A percentile compares a stretch with the other conserved stretches of the same genome.
phyloP scores from a whole-genome alignment of 2,797 vertebrate genomes.

The Falco peregrinus region DNA sequence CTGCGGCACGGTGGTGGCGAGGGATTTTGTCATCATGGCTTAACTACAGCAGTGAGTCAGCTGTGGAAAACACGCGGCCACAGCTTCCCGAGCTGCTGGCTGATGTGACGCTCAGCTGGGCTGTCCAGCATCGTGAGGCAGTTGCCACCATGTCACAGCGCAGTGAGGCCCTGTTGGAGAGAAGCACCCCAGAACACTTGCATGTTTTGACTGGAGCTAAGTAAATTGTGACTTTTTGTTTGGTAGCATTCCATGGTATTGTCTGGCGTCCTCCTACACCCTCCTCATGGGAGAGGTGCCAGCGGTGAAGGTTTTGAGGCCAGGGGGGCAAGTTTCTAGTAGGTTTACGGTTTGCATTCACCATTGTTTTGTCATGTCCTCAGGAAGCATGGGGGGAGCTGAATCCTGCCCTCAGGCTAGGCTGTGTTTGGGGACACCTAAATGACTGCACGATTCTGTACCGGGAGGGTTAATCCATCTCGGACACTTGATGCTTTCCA shows the following conservation, averaged over 20 bases:
- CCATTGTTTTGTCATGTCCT: neutral
- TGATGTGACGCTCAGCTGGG: no score
- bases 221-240: neutral
- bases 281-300: neutral
- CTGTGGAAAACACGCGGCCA: rapidly evolving
- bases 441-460: no score
- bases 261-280: neutral
- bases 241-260: rapidly evolving
- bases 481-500: neutral
- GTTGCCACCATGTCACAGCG: rapidly evolving
- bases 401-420: neutral
- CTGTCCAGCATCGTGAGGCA: rapidly evolving
- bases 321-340: neutral
- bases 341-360: rapidly evolving
- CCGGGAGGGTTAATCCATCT: neutral
- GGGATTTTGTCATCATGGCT: rapidly evolving
- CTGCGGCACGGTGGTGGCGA: rapidly evolving
- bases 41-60: rapidly evolving
- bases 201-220: neutral
- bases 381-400: rapidly evolving
- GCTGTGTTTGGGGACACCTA: neutral
- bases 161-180: rapidly evolving
- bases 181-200: rapidly evolving
- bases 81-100: rapidly evolving
- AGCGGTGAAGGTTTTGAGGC: neutral